Base-by-base conservation (phyloP, 2,113 vertebrate genomes). In the Motacilla alba region DNA sequence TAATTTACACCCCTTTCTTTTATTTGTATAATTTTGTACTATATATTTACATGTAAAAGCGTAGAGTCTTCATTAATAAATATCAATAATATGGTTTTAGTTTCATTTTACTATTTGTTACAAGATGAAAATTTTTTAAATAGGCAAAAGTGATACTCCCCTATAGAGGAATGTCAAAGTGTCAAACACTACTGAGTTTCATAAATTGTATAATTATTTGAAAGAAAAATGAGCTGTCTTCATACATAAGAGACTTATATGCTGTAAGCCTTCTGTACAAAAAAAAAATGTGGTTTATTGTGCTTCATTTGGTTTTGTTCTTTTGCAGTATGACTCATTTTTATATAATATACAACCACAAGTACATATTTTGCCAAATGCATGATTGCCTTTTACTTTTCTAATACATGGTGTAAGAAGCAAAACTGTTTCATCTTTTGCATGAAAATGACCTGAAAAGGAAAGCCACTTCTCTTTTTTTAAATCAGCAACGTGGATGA, bases 381-480 rank as follows among this genome's bases (percentile, higher is more conserved):
- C 98, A 99, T 99, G 98, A 98, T 98, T 97, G 98, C 98, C 98
- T 99, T 99, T 98, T 98, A 97, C 96, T 98, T 98, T 98, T 97
- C 90, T 97, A 97, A 96, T 94, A 95, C 96, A 89, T 94, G 91
- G 90, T 98, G 95, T 98, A 97, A 95, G 93, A 96, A 98, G 76
- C 95, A 97, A 97, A 98, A 89, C 83, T 93, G 41, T 92, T 94
- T 93, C 84, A 97, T 98, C 35, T 97, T 98, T 98, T 98, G 98
- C 98, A 98, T 99, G 98, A 98, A 98, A 96, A 93, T 96, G 46
- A 98, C 97, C 96, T 75, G 90, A 94, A 95, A 97, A 96, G 72
- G 96, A 95, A 93, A 94, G 16, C 39, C 79, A 80, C 87, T 89
- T 97, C 95, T 96, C 64, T 94, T 96, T 97, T 97, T 98, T 98